Evolutionary conservation across 2,113 vertebrate genomes (phyloP), one percentile per base, ranked within the genome.

Genomic region (Cyphomyrus plagiostoma): DNA sequence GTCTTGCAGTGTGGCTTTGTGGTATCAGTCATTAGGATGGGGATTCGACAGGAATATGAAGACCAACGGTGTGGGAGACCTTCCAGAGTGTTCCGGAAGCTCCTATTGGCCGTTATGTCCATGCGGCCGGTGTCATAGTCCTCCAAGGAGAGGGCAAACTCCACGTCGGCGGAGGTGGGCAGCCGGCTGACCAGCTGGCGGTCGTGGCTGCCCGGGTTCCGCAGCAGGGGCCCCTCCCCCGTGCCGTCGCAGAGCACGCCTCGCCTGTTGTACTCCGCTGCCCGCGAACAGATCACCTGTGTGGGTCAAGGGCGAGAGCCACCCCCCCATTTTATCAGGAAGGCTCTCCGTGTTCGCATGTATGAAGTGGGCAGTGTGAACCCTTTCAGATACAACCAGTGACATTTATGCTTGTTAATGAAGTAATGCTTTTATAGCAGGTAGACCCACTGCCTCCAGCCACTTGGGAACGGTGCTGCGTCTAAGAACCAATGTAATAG

Each of bases 1-100:
- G 66, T 26, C 26, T 9, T 74, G 15, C 66, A n/a, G 23, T 62
- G 56, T n/a, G 56, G n/a, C 3, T 66, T 26, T 66, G 10, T 8
- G 7, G 58, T 11, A 66, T 42, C 6, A 48, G 35, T 17, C 42
- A 23, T 0, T 10, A 9, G 80, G 80, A 83, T 45, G 39, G 17
- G 21, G 23, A 58, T 62, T 35, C n/a, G 23, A 45, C 23, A 50
- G 42, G 6, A 48, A 5, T 46, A 35, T 9, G 21, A 88, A 48
- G 62, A n/a, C 21, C 35, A 39, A 17, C 21, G 11, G n/a, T 70
- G 7, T 6, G 13, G 26, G 19, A n/a, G 6, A 90, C 86, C 86
- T 53, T 90, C 89, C 83, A 89, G 23, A 6, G 83, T 90, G 26
- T 90, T 87, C 86, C 86, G 46, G 89, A 90, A 82, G 66, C 86